Evolutionary conservation across 2,113 vertebrate species (phyloP), one percentile per base, ranked within the genome.

Genomic region (Odontesthes bonariensis): DNA sequence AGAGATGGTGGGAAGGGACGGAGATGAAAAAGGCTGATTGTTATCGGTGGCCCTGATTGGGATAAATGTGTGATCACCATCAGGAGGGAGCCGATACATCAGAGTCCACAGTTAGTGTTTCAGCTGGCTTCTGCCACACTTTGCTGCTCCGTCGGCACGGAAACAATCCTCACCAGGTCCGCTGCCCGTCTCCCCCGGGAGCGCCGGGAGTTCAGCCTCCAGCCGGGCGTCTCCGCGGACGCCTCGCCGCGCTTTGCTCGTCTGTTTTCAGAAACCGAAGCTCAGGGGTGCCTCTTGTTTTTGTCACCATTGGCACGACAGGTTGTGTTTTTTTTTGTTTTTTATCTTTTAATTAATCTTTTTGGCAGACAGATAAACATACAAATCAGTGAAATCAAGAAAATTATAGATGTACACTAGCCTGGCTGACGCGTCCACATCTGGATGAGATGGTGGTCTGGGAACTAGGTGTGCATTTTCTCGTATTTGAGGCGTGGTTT

Each of bases 141-240:
- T 59, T 79, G 27, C 38, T 68, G 49, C 64, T 52, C 14, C 32
- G 6, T 73, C 69, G 57, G 55, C 69, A 61, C 3, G 27, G 11
- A 9, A 33, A 31, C 19, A 44, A 9, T 53, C 57, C 47, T 32
- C 55, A 16, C 27, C 33, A 14, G 22, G 55, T n/a, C 33, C n/a
- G 38, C 22, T 19, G 12, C 51, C 35, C 33, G n/a, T 3, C 44
- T 46, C 22, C 27, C 9, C 4, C 12, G 1, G 0, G 67, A 0
- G 64, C 17, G 6, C 52, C 1, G 78, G 71, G 75, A 70, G 75
- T 70, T 87, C 65, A 56, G 56, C 35, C 4, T 47, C 11, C 46
- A 31, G 68, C 62, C 75, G 19, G 35, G 14, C 16, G 12, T 77
- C 62, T 79, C 77, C 33, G 11, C 0, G n/a, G 23, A 55, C 40